Evolutionary conservation across 92 coral and sea anemone species (phyloP).

Genomic region (Epizoanthus stellaris): DNA sequence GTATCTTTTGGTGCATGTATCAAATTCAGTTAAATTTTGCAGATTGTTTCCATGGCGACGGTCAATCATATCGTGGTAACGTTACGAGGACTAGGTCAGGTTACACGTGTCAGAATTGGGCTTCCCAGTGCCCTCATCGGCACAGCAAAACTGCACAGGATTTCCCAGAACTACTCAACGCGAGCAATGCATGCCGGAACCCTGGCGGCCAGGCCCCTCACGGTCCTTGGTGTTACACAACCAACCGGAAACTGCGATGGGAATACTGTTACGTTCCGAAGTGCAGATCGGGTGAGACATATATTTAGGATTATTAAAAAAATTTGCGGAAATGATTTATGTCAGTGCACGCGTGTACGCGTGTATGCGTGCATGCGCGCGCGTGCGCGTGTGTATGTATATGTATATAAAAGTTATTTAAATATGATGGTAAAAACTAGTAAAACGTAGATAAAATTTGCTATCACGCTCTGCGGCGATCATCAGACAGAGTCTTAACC

Average conservation of each 20-base stretch:
- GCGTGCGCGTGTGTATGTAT: background rate
- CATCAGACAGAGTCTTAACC: no score
- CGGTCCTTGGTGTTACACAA: constrained; percentile 82
- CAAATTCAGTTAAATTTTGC: background rate
- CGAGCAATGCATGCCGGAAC: constrained; percentile 83
- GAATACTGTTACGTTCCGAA: constrained; percentile 66
- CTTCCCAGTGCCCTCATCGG: constrained; percentile 79
- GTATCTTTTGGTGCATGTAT: no score
- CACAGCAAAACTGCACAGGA: constrained; percentile 57
- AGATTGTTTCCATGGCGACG: constrained; percentile 76
- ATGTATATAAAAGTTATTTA: no score
- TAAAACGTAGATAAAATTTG: no score
- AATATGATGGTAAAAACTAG: no score
- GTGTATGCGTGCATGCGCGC: background rate
- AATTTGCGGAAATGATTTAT: background rate
- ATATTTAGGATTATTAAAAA: background rate
- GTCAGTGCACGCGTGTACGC: background rate
- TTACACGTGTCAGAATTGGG: constrained; percentile 75
- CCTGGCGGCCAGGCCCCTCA: constrained; percentile 74
- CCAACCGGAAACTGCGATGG: constrained; percentile 64
- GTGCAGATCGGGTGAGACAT: constrained; percentile 53
- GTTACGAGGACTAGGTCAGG: constrained; percentile 71
- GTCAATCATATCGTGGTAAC: constrained; percentile 73
- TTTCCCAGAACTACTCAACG: constrained; percentile 59
- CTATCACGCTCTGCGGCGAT: no score